phyloP scores from a whole-genome alignment of 2,888 invertebrate genomes.

The Orchesellides sinensis region DNA sequence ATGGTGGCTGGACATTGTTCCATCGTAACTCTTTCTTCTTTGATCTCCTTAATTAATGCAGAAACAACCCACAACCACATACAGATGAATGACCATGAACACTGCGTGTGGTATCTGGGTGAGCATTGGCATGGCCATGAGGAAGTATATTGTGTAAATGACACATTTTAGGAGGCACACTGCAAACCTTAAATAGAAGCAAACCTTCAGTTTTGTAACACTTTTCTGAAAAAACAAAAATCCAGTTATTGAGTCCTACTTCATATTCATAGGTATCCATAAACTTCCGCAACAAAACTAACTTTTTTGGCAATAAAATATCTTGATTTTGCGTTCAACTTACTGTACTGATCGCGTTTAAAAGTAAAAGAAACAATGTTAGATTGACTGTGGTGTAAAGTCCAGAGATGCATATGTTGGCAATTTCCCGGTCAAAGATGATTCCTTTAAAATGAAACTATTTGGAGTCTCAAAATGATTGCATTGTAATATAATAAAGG shows the following conservation, averaged over 20 bases:
- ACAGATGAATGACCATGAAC: constrained; percentile 63
- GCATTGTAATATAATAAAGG: too few species aligned
- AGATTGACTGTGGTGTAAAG: constrained; percentile 53
- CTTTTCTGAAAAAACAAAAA: constrained; percentile 61
- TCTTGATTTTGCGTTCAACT: neutral
- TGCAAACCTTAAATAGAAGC: constrained; percentile 65
- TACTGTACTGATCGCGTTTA: constrained; percentile 54
- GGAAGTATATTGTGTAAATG: constrained; percentile 59
- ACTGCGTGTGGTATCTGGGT: constrained; percentile 65
- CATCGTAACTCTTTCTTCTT: constrained; percentile 11
- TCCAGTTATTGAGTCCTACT: too few species aligned
- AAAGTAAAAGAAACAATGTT: constrained; percentile 36
- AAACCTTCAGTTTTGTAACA: constrained; percentile 55
- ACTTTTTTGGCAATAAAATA: neutral
- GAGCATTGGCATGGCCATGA: constrained; percentile 49
- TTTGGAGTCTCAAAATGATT: neutral
- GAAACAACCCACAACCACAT: constrained; percentile 68
- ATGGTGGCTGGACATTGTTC: neutral
- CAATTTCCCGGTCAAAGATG: constrained; percentile 35
- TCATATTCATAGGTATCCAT: too few species aligned
- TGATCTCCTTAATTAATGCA: constrained; percentile 62
- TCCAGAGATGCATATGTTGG: constrained; percentile 46
- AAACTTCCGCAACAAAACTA: too few species aligned
- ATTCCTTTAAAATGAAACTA: constrained; percentile 31
- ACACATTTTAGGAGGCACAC: constrained; percentile 62